A percentile compares a stretch with the other conserved stretches of the same genome.
Evolutionary conservation across 1,140 invertebrate species (phyloP).

Genomic region (Drosophila azteca): DNA sequence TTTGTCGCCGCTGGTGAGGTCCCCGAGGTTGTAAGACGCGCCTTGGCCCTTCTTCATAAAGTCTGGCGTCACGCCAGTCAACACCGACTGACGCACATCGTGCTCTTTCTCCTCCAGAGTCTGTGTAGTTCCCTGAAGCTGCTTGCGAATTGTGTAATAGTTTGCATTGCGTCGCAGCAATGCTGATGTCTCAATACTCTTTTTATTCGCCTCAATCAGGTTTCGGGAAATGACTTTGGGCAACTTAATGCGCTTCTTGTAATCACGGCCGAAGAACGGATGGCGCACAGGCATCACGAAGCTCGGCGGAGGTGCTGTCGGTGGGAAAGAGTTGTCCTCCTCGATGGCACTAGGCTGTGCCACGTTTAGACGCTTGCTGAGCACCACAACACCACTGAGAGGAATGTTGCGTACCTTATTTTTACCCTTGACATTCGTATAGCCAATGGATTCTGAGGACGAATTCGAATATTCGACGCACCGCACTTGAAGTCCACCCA

Average conservation of each 20-base stretch:
- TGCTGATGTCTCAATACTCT: neutral
- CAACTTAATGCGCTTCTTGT: conserved; percentile 43
- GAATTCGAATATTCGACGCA: conserved; percentile 6
- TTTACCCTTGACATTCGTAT: conserved; percentile 44
- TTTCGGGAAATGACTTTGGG: conserved; percentile 3
- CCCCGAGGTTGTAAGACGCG: neutral
- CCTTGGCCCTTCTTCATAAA: conserved; percentile 25
- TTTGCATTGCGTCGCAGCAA: conserved; percentile 16
- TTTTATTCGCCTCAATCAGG: conserved; percentile 27
- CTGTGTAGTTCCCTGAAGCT: conserved; percentile 23
- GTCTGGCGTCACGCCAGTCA: conserved; percentile 48
- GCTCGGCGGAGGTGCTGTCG: conserved; percentile 6
- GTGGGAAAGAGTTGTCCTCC: conserved; percentile 3
- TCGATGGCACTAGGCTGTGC: neutral
- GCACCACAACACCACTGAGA: conserved; percentile 31
- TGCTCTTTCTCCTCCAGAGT: conserved; percentile 59
- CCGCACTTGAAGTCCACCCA: conserved; percentile 46
- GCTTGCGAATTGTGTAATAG: conserved; percentile 48
- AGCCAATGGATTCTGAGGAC: conserved; percentile 38
- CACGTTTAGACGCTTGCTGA: conserved; percentile 48
- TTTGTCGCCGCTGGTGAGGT: neutral
- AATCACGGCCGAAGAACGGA: conserved; percentile 61
- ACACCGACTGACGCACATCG: conserved; percentile 59
- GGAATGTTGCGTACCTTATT: conserved; percentile 29
- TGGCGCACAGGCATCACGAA: conserved; percentile 43